Evolutionary conservation across 2,888 invertebrate genomes (phyloP).

Genomic region (Drosophila pegasa): DNA sequence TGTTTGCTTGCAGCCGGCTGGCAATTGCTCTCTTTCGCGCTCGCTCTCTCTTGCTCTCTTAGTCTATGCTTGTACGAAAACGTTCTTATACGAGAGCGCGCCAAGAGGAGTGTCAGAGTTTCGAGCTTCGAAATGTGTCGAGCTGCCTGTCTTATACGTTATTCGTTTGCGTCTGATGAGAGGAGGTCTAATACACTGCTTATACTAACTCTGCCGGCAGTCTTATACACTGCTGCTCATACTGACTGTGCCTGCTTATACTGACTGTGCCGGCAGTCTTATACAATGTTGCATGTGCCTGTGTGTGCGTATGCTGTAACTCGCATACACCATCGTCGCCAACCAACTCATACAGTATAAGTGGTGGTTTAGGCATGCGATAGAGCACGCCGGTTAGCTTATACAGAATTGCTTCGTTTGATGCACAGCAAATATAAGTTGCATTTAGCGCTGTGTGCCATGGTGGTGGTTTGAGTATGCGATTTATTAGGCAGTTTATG

Average conservation of each 20-base stretch:
- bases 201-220: background rate
- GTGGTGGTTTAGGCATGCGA: slow-evolving; percentile 9
- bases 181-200: background rate
- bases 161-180: background rate
- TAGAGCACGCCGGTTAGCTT: background rate
- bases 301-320: background rate
- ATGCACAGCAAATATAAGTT: background rate
- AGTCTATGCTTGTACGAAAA: slow-evolving; percentile 26
- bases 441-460: background rate
- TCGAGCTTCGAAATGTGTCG: slow-evolving; percentile 5
- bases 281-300: background rate
- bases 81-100: slow-evolving; percentile 7
- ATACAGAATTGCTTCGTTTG: background rate
- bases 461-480: slow-evolving; percentile 3
- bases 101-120: background rate
- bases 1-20: slow-evolving; percentile 36
- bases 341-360: background rate
- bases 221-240: background rate
- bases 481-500: background rate
- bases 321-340: background rate
- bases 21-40: slow-evolving; percentile 2
- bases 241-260: background rate
- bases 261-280: background rate
- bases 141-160: background rate
- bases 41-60: slow-evolving; percentile 8